Base-by-base conservation (phyloP, 1,140 invertebrate genomes). In the Drosophila subobscura region DNA sequence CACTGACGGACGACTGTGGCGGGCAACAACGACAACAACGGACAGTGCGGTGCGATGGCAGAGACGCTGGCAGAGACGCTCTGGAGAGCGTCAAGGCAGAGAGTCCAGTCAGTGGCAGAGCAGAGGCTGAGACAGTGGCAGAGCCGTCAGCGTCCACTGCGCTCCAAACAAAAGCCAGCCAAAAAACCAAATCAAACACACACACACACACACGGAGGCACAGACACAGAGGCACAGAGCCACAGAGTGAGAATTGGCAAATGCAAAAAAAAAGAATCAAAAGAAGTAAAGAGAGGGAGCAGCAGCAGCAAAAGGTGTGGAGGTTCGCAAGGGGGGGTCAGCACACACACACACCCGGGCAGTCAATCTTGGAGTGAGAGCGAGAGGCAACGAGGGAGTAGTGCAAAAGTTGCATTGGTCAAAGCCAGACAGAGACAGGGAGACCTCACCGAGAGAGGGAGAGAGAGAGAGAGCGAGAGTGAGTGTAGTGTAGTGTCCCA, bases 101-200 rank as follows among this genome's bases (percentile, higher is more conserved):
- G 29, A 57, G 41, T 27, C 25, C 10, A 57, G 57, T 59, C 45
- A 42, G 29, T 23, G n/a, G 49, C 54, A 41, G 12, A 16, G 49
- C 54, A 41, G 12, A 16, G 40, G 41, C 14, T 20, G 16, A 37
- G 10, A 27, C 58, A 2, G 40, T 27, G 41, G 50, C 51, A 63
- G 70, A 56, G 59, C 4, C 67, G 67, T 37, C 52, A 37, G 40
- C 59, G 73, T 72, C 64, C 75, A 65, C 47, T 74, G 71, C 60
- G 78, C 81, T 85, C 77, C 83, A 86, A 86, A 86, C 83, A 80
- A 77, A 88, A 74, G 73, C 74, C 88, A 88, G 81, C 67, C 59
- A 85, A 66, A 66, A 45, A 67, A 67, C 53, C 63, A 49, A 88
- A 72, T 64, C 79, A 64, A 66, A 57, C 54, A 79, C 77, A 65